These are phyloP conservation scores for Machimus atricapillus DNA, from an alignment of 2,888 invertebrate genomes.

Conservation along the genomic window DNA sequence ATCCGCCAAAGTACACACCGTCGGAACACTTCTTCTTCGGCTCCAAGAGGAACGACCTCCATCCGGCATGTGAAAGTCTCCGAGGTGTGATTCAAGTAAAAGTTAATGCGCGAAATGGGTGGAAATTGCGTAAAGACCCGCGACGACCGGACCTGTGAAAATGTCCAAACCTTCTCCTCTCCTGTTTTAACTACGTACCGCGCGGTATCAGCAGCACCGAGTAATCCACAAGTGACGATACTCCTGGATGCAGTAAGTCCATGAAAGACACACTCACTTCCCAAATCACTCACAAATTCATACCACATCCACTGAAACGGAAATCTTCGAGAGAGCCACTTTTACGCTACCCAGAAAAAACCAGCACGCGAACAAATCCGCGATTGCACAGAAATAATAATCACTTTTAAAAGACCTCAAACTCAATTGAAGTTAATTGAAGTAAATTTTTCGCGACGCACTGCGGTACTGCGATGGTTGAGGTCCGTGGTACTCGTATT, in stretches of 20 bases:
- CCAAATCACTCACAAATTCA: not conserved
- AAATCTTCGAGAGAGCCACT: not conserved
- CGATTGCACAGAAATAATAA: not conserved
- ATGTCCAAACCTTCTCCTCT: constrained; percentile 7
- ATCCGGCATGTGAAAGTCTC: constrained; percentile 5
- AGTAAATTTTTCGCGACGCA: not conserved
- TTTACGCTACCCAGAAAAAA: not conserved
- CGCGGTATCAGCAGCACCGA: not conserved
- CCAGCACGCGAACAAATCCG: not conserved
- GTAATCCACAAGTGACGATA: not conserved
- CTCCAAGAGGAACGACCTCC: constrained; percentile 14
- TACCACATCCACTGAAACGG: not conserved
- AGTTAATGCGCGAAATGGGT: not conserved
- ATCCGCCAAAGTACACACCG: not conserved
- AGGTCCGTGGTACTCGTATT: not conserved
- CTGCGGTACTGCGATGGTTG: not conserved
- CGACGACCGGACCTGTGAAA: not conserved
- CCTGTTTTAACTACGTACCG: not conserved
- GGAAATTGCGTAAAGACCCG: not conserved
- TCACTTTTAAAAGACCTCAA: not conserved
- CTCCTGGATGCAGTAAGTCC: not conserved
- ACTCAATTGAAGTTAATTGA: not conserved
- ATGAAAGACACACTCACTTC: not conserved
- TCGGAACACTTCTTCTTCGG: not conserved
- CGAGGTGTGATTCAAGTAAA: constrained; percentile 11